These are phyloP conservation scores for Mythimna ferrago DNA, from an alignment of 2,888 invertebrate species.

Conservation along the genomic window DNA sequence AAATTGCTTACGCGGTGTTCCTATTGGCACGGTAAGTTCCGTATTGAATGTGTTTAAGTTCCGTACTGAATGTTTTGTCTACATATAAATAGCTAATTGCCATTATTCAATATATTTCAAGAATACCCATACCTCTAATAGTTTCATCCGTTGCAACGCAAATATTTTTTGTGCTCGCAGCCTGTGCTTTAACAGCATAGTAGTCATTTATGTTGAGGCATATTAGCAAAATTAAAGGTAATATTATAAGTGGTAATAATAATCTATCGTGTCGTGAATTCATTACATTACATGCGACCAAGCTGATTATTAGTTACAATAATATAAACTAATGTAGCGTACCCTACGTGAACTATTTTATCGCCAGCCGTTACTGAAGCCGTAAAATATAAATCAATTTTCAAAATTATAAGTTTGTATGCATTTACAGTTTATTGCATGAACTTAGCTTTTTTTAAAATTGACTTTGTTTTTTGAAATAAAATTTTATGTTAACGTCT, in stretches of 20 bases:
- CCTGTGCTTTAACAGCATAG: neutral
- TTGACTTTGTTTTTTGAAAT: too few species aligned
- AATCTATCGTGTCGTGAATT: neutral
- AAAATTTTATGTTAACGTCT: neutral
- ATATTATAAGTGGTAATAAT: neutral
- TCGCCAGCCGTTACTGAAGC: constrained; percentile 6
- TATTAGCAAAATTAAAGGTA: constrained; percentile 19
- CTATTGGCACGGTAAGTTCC: neutral
- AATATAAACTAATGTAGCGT: neutral
- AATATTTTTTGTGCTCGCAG: neutral
- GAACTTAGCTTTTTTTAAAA: neutral
- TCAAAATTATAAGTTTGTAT: neutral
- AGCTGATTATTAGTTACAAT: neutral
- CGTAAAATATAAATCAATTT: constrained; percentile 29
- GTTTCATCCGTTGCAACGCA: constrained; percentile 18
- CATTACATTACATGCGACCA: constrained; percentile 19
- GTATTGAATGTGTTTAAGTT: neutral
- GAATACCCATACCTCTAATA: constrained; percentile 34
- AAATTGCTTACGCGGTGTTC: neutral
- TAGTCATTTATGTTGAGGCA: constrained; percentile 11
- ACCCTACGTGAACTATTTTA: constrained; percentile 19
- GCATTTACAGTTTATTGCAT: neutral
- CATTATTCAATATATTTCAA: neutral
- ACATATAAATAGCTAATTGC: too few species aligned
- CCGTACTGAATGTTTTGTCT: neutral